These are phyloP conservation scores for Linnaemya tessellans DNA, from an alignment of 2,888 invertebrate species.

Conservation along the genomic window DNA sequence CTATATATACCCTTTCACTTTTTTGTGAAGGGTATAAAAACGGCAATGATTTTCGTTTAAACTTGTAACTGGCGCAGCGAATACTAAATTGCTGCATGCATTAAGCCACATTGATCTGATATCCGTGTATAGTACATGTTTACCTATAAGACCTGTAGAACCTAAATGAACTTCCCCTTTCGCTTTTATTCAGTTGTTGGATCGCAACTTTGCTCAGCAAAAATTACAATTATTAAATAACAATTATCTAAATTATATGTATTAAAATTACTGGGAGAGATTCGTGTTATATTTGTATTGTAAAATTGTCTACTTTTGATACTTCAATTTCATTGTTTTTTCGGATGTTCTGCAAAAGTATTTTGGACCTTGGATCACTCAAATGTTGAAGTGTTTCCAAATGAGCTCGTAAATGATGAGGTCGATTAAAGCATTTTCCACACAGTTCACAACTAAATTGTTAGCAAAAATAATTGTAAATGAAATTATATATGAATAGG, in stretches of 20 bases:
- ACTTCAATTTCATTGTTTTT: conserved; percentile 63
- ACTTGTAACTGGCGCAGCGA: background rate
- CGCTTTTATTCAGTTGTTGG: too few species aligned
- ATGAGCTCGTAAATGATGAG: conserved; percentile 82
- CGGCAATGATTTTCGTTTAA: background rate
- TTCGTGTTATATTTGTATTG: background rate
- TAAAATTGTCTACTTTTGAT: background rate
- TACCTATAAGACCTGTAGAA: too few species aligned
- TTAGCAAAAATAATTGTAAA: background rate
- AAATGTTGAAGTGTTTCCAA: conserved; percentile 81
- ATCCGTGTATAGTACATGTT: too few species aligned
- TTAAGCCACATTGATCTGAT: too few species aligned
- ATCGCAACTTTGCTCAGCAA: too few species aligned
- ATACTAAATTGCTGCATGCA: too few species aligned
- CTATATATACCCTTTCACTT: too few species aligned
- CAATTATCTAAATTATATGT: background rate
- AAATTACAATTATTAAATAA: too few species aligned
- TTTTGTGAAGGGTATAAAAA: too few species aligned
- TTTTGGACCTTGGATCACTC: conserved; percentile 78
- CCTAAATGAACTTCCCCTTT: too few species aligned
- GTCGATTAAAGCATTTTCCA: conserved; percentile 80
- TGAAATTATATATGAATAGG: background rate
- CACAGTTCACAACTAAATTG: conserved; percentile 79
- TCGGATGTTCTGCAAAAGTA: conserved; percentile 74
- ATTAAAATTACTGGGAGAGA: background rate